Percentiles rank a stretch among this genome's conserved stretches.
These are phyloP conservation scores for Plebejus melissa DNA, from an alignment of 2,888 invertebrate genomes.

Conservation along the genomic window DNA sequence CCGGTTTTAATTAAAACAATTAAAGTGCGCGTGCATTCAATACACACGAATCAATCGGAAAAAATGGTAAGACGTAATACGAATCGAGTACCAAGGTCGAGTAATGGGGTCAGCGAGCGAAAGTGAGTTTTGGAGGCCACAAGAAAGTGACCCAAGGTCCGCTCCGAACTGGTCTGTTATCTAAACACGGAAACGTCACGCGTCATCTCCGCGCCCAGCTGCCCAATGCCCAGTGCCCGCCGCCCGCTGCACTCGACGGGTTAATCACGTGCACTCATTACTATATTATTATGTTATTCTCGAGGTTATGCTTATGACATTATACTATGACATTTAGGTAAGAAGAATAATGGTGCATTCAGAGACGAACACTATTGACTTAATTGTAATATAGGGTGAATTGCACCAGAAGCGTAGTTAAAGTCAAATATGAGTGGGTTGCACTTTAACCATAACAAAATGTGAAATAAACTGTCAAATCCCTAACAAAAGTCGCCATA, in stretches of 20 bases:
- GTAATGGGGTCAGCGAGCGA: constrained; percentile 43
- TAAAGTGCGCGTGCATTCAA: constrained; percentile 14
- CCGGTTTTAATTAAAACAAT: constrained; percentile 11
- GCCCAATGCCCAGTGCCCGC: not conserved
- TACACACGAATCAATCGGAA: constrained; percentile 14
- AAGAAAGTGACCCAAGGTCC: constrained; percentile 41
- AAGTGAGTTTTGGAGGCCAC: constrained; percentile 42
- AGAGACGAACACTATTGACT: no score
- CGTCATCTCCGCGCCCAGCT: constrained; percentile 17
- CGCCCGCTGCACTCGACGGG: not conserved
- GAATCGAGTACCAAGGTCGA: constrained; percentile 39
- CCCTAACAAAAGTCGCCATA: no score
- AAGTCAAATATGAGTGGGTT: no score
- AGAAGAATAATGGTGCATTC: no score
- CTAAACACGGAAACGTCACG: constrained; percentile 24
- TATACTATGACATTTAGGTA: no score
- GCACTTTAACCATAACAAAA: no score
- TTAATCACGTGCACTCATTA: not conserved
- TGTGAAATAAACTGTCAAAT: no score
- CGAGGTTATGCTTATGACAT: no score
- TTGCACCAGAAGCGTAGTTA: no score
- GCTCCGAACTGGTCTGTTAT: constrained; percentile 25
- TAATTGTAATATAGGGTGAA: no score
- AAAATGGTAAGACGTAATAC: constrained; percentile 29
- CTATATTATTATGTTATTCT: no score